A percentile compares a stretch with the other conserved stretches of the same genome.
phyloP scores from a whole-genome alignment of 2,797 vertebrate genomes.

The Taeniopygia guttata region DNA sequence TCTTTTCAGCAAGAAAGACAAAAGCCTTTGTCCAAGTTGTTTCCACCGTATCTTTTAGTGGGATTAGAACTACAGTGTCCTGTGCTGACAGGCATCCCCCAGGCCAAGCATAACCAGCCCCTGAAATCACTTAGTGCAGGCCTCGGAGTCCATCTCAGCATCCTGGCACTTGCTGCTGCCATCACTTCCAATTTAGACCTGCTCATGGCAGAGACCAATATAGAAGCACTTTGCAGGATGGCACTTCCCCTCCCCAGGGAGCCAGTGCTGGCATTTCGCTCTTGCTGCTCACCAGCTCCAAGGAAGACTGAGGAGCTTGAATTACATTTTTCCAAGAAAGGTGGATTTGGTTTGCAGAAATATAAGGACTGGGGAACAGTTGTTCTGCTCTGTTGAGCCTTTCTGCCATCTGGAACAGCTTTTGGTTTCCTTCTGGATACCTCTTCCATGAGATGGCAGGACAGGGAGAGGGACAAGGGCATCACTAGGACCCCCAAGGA shows the following conservation, averaged over 20 bases:
- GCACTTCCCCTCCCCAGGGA: neutral
- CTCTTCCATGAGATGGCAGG: neutral
- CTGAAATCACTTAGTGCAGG: neutral
- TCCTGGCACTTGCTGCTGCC: neutral
- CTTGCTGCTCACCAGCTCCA: neutral
- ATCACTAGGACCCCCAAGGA: neutral
- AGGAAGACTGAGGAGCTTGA: neutral
- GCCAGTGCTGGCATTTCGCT: fast-evolving
- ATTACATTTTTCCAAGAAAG: slow-evolving; percentile 34
- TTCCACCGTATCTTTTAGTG: neutral
- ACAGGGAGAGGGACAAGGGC: neutral
- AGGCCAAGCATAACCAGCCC: neutral
- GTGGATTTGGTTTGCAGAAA: slow-evolving; percentile 34
- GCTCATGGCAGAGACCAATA: neutral
- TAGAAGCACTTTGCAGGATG: slow-evolving; percentile 27
- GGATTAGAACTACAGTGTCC: neutral
- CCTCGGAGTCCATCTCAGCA: neutral
- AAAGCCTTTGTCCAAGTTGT: neutral
- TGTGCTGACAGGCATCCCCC: neutral
- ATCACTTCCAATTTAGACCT: neutral
- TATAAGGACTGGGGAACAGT: neutral
- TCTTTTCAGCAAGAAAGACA: neutral
- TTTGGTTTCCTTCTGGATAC: slow-evolving; percentile 1
- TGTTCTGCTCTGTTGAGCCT: neutral
- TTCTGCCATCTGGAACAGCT: slow-evolving; percentile 33